A percentile compares a stretch with the other conserved stretches of the same genome.
These are phyloP conservation scores for Tarsius wallacei DNA, from an alignment of 2,797 vertebrate genomes.

Conservation along the genomic window DNA sequence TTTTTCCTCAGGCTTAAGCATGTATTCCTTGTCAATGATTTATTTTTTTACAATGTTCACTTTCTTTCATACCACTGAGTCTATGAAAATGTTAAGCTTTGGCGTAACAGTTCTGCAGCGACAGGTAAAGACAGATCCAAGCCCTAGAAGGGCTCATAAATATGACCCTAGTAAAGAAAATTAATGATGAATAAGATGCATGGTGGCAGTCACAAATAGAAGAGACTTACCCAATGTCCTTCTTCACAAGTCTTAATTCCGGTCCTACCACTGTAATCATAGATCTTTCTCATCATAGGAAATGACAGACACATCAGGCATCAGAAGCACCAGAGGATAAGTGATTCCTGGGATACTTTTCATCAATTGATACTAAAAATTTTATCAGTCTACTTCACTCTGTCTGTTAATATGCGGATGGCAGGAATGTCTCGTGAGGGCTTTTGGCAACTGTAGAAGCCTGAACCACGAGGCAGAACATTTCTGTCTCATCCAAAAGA, in stretches of 20 bases:
- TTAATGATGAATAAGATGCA: neutral
- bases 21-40: neutral
- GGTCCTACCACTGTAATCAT: neutral
- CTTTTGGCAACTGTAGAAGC: conserved; percentile 31
- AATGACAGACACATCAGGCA: conserved; percentile 59
- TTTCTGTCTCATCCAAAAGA: conserved; percentile 70
- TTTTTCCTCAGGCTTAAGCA: neutral
- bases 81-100: neutral
- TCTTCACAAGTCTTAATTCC: conserved; percentile 76
- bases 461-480: conserved; percentile 74
- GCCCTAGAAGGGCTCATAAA: neutral
- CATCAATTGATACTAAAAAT: conserved; percentile 80
- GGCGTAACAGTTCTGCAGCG: neutral
- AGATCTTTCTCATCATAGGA: conserved; percentile 68
- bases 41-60: neutral
- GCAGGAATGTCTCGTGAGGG: conserved; percentile 63
- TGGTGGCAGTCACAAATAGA: neutral
- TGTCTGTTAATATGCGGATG: neutral
- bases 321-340: conserved; percentile 64
- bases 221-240: conserved; percentile 56
- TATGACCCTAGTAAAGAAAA: neutral
- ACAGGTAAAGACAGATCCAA: conserved; percentile 10
- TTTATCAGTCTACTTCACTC: conserved; percentile 72
- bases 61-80: neutral
- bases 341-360: conserved; percentile 79